Percentiles rank a stretch among this genome's conserved stretches.
These are phyloP conservation scores for Serilophus lunatus DNA, from an alignment of 2,113 vertebrate genomes.

Conservation along the genomic window DNA sequence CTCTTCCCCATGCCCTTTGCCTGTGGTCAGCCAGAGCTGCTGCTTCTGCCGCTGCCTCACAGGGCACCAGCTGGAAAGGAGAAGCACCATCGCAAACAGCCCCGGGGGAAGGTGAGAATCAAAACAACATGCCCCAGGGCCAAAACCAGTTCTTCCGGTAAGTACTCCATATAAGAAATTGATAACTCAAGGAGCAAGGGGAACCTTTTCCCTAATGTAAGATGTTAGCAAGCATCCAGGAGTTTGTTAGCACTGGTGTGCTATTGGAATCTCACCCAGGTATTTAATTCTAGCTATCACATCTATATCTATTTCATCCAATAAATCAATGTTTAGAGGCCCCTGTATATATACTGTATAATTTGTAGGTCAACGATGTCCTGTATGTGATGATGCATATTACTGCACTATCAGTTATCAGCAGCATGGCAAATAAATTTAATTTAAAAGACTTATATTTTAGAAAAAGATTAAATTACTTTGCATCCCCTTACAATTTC, in stretches of 20 bases:
- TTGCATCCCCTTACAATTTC: background rate
- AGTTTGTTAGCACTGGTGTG: background rate
- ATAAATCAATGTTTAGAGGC: background rate
- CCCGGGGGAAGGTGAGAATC: background rate
- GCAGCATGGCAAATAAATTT: background rate
- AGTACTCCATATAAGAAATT: background rate
- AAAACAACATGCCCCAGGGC: accelerated
- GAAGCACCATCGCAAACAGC: background rate
- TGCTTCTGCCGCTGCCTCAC: background rate
- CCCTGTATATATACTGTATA: background rate
- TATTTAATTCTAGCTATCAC: background rate
- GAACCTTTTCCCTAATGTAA: background rate
- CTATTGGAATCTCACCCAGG: background rate
- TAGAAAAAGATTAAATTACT: background rate
- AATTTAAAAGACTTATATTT: background rate
- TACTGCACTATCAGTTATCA: background rate
- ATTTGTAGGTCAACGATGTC: background rate
- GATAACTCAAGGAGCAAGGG: background rate
- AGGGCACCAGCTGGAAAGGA: background rate
- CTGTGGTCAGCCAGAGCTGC: background rate
- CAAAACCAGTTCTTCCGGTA: background rate
- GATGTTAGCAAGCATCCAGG: background rate
- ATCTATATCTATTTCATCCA: background rate
- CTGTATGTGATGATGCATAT: background rate
- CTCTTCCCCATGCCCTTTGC: background rate